These are phyloP conservation scores for Mactromeris polynyma DNA, from an alignment of 2,888 invertebrate genomes.

Conservation along the genomic window DNA sequence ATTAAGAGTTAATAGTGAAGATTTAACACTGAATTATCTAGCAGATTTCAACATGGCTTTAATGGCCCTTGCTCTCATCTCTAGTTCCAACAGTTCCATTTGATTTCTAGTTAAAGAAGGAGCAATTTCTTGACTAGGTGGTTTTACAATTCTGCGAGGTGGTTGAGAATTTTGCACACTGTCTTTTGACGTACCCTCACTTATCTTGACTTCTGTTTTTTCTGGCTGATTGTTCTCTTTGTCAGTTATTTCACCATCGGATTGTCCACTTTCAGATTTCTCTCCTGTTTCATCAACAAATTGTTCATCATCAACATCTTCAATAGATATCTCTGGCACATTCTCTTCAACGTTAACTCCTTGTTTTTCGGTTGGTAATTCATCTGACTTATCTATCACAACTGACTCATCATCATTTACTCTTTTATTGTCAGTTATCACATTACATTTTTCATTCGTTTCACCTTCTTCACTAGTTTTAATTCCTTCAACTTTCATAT, in stretches of 20 bases:
- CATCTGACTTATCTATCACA: background rate
- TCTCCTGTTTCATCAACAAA: background rate
- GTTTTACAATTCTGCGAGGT: slow-evolving; percentile 49
- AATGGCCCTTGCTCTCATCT: slow-evolving; percentile 90
- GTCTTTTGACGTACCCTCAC: background rate
- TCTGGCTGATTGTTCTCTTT: slow-evolving; percentile 16
- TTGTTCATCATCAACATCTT: background rate
- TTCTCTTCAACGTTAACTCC: background rate
- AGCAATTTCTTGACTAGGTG: slow-evolving; percentile 52
- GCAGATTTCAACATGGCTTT: slow-evolving; percentile 87
- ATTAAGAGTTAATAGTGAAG: background rate
- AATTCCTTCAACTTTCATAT: background rate
- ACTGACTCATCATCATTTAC: background rate
- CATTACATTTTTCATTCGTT: background rate
- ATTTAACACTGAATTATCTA: slow-evolving; percentile 30
- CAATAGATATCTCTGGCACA: background rate
- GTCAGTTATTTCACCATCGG: background rate
- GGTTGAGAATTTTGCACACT: background rate
- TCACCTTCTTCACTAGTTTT: background rate
- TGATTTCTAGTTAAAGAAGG: slow-evolving; percentile 80
- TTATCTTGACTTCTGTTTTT: slow-evolving; percentile 2
- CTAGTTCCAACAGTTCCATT: slow-evolving; percentile 89
- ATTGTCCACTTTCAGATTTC: background rate
- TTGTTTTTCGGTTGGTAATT: background rate
- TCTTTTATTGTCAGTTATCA: background rate